Conservation (phyloP, 1,140 invertebrate genomes). For the Venturia canescens region DNA sequence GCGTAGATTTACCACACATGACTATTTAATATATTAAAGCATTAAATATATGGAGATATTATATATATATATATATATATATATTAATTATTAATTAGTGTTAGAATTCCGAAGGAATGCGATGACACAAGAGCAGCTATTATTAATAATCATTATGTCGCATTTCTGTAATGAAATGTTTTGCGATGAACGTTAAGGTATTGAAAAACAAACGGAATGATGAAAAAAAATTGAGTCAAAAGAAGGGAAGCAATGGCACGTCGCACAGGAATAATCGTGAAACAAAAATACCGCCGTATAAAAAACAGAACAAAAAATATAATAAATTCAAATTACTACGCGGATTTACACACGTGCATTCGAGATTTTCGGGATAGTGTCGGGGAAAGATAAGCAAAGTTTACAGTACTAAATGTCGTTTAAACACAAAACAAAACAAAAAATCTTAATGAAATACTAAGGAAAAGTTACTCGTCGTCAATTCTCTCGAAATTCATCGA, state of each 20-base stretch:
- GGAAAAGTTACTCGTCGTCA: slow-evolving; percentile 41
- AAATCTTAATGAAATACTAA: slow-evolving; percentile 59
- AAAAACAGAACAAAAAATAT: neutral
- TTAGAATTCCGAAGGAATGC: slow-evolving; percentile 52
- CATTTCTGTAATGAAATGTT: slow-evolving; percentile 46
- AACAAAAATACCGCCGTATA: slow-evolving; percentile 28
- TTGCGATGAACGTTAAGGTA: slow-evolving; percentile 44
- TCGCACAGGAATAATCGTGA: slow-evolving; percentile 32
- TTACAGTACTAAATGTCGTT: too few relatives aligned
- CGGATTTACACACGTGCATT: slow-evolving; percentile 17
- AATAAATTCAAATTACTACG: slow-evolving; percentile 23
- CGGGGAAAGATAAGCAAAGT: slow-evolving; percentile 52
- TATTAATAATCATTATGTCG: slow-evolving; percentile 55
- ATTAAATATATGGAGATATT: slow-evolving; percentile 60
- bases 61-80: too few relatives aligned
- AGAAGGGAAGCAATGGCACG: slow-evolving; percentile 29
- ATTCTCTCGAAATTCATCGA: slow-evolving; percentile 42
- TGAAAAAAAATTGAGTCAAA: neutral
- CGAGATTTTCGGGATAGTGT: slow-evolving; percentile 59
- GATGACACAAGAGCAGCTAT: slow-evolving; percentile 65
- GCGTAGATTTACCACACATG: slow-evolving; percentile 61
- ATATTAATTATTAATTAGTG: slow-evolving; percentile 63
- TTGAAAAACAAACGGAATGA: too few relatives aligned
- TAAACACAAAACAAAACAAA: slow-evolving; percentile 59
- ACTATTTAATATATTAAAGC: slow-evolving; percentile 69